Conservation (phyloP, 2,888 invertebrate species). For the Latheticus oryzae region DNA sequence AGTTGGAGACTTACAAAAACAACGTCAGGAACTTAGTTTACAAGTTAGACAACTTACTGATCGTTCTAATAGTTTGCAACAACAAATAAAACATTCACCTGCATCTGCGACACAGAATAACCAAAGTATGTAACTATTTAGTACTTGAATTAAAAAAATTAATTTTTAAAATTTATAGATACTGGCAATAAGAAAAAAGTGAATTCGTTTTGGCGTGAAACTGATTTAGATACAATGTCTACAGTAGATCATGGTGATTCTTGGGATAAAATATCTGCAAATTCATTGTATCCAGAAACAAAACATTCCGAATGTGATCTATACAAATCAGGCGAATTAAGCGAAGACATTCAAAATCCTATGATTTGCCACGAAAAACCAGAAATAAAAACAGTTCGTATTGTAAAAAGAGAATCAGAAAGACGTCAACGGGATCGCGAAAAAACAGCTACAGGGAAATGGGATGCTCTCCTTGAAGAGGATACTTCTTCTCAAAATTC, state of each 20-base stretch:
- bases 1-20: constrained; percentile 86
- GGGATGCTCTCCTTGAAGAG: constrained; percentile 64
- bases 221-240: constrained; percentile 86
- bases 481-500: constrained; percentile 59
- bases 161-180: constrained; percentile 23
- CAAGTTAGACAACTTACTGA: constrained; percentile 88
- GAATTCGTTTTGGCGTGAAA: constrained; percentile 86
- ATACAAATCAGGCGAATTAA: constrained; percentile 64
- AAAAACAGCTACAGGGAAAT: constrained; percentile 66
- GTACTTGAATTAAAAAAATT: background rate
- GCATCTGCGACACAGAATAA: constrained; percentile 33
- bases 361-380: constrained; percentile 77
- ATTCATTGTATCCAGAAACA: constrained; percentile 80
- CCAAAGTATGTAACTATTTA: constrained; percentile 39
- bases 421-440: constrained; percentile 85
- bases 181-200: constrained; percentile 69
- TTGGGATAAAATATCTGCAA: constrained; percentile 63
- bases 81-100: constrained; percentile 66
- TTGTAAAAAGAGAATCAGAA: constrained; percentile 92
- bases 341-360: constrained; percentile 55
- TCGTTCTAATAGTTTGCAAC: constrained; percentile 78
- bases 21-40: constrained; percentile 86
- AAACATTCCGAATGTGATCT: constrained; percentile 56
- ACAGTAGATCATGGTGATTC: constrained; percentile 78
- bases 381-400: constrained; percentile 92